Conservation (phyloP, 2,113 vertebrate species). For the Hydropotes inermis region DNA sequence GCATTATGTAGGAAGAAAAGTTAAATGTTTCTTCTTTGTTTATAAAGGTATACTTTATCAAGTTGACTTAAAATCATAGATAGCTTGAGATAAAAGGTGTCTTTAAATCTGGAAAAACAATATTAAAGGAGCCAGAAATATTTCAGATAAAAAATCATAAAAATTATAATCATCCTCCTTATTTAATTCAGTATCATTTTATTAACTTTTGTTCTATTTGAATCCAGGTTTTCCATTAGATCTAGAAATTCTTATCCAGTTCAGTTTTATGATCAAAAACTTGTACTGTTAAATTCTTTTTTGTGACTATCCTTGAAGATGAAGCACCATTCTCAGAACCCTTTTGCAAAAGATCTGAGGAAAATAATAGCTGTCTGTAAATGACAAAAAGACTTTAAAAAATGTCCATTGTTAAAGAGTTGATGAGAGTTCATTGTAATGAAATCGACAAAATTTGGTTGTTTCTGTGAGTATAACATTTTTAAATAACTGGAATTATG, state of each 20-base stretch:
- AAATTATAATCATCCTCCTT: not conserved
- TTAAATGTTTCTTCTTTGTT: not conserved
- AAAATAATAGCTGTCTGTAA: not conserved
- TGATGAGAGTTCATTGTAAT: not conserved
- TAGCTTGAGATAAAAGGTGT: not conserved
- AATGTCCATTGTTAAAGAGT: not conserved
- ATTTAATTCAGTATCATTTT: not conserved
- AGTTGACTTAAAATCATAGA: not conserved
- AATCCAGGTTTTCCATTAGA: not conserved
- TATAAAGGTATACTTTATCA: not conserved
- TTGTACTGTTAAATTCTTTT: not conserved
- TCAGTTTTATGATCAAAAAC: not conserved
- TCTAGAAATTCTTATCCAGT: not conserved
- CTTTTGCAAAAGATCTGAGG: not conserved
- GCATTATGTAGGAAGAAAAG: not conserved
- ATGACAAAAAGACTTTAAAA: not conserved
- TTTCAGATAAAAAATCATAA: not conserved
- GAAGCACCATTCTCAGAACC: not conserved
- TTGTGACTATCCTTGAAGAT: not conserved
- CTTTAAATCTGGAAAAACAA: not conserved
- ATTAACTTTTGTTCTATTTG: not conserved
- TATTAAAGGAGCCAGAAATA: not conserved
- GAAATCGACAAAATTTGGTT: not conserved
- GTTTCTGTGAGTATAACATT: not conserved
- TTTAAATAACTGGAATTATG: not conserved